These are phyloP conservation scores for Xylocopa sonorina DNA, from an alignment of 1,140 invertebrate genomes.

Conservation along the genomic window DNA sequence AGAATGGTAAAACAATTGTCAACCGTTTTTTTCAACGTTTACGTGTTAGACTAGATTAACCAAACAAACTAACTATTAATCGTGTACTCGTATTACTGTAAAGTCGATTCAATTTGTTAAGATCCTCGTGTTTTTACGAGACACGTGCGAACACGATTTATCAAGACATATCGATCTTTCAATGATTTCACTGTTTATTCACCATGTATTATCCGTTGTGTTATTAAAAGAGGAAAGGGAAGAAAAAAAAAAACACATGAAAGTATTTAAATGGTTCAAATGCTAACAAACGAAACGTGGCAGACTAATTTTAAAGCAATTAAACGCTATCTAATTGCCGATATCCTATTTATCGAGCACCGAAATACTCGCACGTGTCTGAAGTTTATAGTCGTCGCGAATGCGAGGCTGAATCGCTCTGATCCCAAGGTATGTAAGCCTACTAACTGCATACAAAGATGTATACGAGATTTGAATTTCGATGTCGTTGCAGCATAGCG, in stretches of 20 bases:
- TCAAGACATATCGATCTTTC: slow-evolving; percentile 1
- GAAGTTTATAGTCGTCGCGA: slow-evolving; percentile 19
- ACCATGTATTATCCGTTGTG: background rate
- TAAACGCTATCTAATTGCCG: background rate
- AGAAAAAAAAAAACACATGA: background rate
- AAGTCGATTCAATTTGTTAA: slow-evolving; percentile 46
- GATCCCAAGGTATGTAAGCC: background rate
- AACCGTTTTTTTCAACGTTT: slow-evolving; percentile 71
- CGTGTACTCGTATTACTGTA: slow-evolving; percentile 60
- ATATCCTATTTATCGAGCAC: background rate
- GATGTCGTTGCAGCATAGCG: slow-evolving; percentile 26
- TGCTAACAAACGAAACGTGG: background rate
- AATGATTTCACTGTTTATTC: background rate
- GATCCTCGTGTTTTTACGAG: slow-evolving; percentile 37
- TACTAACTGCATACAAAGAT: slow-evolving; percentile 32
- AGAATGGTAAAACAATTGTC: slow-evolving; percentile 63
- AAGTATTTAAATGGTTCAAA: background rate
- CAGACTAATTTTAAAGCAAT: background rate
- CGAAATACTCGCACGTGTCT: slow-evolving; percentile 17
- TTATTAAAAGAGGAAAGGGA: background rate
- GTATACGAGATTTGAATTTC: slow-evolving; percentile 63
- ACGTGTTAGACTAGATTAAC: slow-evolving; percentile 70
- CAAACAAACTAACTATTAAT: slow-evolving; percentile 61
- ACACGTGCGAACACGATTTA: slow-evolving; percentile 24
- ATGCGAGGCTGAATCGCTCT: slow-evolving; percentile 12